Conservation (phyloP, 2,888 invertebrate species). For the Drosophila austrosaltans region DNA sequence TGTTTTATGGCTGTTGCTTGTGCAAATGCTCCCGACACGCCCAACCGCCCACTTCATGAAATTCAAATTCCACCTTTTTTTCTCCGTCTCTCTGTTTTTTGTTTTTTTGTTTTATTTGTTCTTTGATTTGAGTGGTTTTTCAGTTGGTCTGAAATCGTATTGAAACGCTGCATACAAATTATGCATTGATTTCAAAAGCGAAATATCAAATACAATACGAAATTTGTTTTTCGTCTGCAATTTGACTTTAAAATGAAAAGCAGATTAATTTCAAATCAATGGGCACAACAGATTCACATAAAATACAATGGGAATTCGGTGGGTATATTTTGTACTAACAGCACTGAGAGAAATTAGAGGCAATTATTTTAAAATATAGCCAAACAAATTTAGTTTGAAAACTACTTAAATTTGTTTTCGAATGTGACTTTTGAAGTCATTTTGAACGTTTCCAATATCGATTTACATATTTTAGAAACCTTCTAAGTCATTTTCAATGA, state of each 20-base stretch:
- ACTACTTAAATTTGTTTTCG: too few species aligned
- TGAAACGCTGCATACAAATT: constrained; percentile 40
- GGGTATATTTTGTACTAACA: neutral
- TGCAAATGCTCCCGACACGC: constrained; percentile 53
- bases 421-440: too few species aligned
- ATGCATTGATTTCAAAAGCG: constrained; percentile 43
- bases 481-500: too few species aligned
- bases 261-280: constrained; percentile 30
- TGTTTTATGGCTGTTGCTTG: constrained; percentile 64
- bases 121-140: constrained; percentile 21
- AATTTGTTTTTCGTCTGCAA: constrained; percentile 22
- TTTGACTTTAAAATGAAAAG: constrained; percentile 55
- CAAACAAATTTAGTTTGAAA: too few species aligned
- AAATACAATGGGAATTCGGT: neutral
- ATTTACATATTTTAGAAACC: too few species aligned
- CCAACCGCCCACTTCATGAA: constrained; percentile 51
- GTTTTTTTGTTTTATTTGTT: neutral
- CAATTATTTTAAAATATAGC: neutral
- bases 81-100: neutral
- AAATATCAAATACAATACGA: constrained; percentile 21
- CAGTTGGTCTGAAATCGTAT: constrained; percentile 24
- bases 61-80: constrained; percentile 50
- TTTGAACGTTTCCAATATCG: too few species aligned
- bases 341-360: constrained; percentile 1
- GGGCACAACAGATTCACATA: neutral